Percentiles rank a stretch among this genome's conserved stretches.
Conservation (phyloP, 2,888 invertebrate species). For the Euphydryas editha region DNA sequence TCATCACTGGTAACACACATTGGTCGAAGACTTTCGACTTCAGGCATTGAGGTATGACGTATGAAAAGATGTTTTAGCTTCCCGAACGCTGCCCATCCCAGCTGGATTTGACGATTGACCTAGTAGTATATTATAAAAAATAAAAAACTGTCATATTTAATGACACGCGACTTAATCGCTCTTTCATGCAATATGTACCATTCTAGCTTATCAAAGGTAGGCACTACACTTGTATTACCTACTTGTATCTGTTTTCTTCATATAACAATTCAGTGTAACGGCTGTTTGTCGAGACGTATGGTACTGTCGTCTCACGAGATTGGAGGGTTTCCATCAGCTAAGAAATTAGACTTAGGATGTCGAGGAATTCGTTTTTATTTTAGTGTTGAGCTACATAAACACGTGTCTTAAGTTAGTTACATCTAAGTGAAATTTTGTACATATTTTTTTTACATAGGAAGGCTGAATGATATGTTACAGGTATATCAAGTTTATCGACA, state of each 20-base stretch:
- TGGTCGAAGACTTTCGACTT: no score
- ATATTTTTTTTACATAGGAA: no score
- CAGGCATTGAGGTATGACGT: no score
- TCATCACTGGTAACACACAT: no score
- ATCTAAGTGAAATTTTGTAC: no score
- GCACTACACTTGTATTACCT: slow-evolving; percentile 41
- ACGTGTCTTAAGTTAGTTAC: neutral
- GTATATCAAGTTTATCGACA: no score
- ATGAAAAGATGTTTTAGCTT: no score
- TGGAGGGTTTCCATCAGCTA: slow-evolving; percentile 26
- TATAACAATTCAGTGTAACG: slow-evolving; percentile 33
- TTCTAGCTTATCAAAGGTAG: slow-evolving; percentile 40
- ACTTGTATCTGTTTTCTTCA: slow-evolving; percentile 36
- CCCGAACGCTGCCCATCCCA: no score
- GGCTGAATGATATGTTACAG: no score
- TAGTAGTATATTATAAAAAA: no score
- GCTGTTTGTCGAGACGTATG: slow-evolving; percentile 35
- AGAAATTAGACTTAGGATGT: slow-evolving; percentile 24
- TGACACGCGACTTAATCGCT: slow-evolving; percentile 9
- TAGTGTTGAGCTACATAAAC: slow-evolving; percentile 5
- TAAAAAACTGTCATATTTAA: neutral
- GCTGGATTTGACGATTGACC: no score
- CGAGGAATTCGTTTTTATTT: slow-evolving; percentile 20
- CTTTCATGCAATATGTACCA: slow-evolving; percentile 9
- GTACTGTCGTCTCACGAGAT: slow-evolving; percentile 27